Evolutionary conservation across 2,888 invertebrate species (phyloP).

Genomic region (Morpho achilles): DNA sequence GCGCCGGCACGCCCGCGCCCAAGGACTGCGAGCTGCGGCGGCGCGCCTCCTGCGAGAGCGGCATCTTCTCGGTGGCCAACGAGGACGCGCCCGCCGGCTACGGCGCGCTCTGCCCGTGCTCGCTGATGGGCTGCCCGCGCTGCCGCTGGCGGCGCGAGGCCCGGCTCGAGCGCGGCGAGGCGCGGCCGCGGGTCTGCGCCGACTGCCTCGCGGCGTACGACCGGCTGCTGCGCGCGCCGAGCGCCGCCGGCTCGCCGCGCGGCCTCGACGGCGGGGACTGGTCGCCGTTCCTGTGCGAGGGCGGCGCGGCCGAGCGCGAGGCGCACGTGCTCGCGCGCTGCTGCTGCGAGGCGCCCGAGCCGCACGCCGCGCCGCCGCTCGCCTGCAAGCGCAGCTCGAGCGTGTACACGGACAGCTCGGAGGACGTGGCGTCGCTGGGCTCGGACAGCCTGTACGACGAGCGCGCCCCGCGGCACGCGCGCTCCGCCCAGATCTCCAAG

Average conservation of each 20-base stretch:
- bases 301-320: slow-evolving; percentile 39
- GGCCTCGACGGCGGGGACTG: slow-evolving; percentile 22
- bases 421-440: slow-evolving; percentile 90
- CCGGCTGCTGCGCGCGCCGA: slow-evolving; percentile 35
- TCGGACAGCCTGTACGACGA: slow-evolving; percentile 87
- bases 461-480: slow-evolving; percentile 75
- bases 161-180: slow-evolving; percentile 31
- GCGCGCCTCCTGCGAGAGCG: slow-evolving; percentile 92
- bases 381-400: slow-evolving; percentile 85
- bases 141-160: slow-evolving; percentile 59
- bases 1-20: slow-evolving; percentile 29
- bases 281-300: slow-evolving; percentile 51
- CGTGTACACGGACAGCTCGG: slow-evolving; percentile 92
- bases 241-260: slow-evolving; percentile 69
- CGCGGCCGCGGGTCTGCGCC: slow-evolving; percentile 38
- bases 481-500: slow-evolving; percentile 86
- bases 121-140: slow-evolving; percentile 63
- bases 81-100: slow-evolving; percentile 77
- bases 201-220: slow-evolving; percentile 53
- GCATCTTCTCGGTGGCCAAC: slow-evolving; percentile 93
- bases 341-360: slow-evolving; percentile 52
- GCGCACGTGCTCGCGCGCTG: slow-evolving; percentile 56
- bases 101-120: slow-evolving; percentile 64
- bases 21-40: slow-evolving; percentile 59
- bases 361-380: slow-evolving; percentile 47